Evolutionary conservation across 2,888 invertebrate genomes (phyloP), one percentile per base, ranked within the genome.

Genomic region (Cinara cedri): DNA sequence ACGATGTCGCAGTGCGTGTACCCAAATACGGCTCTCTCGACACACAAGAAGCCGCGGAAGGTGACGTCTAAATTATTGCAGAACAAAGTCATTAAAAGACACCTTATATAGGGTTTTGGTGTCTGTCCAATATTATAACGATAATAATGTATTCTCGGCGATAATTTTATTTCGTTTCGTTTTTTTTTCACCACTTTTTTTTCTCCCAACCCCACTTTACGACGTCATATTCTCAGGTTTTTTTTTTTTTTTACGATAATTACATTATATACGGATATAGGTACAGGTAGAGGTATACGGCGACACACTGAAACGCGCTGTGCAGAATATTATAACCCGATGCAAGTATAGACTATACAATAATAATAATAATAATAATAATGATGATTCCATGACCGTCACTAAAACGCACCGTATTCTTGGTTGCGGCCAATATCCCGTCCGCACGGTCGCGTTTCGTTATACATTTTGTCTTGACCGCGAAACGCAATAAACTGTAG

Each of bases 21-120:
- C 44, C 19, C 46, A 65, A 1, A 34, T 34, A 34, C 34, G 6
- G 34, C 6, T 4, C 51, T 4, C 51, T 66, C 46, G 76, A 68
- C 76, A 46, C 57, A 57, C 57, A 44, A 76, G 76, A 66, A 76
- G 76, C 76, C 55, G 68, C 42, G 21, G 57, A 49, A 70, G 68
- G 60, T 51, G 19, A 78, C 78, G 60, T 78, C 78, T 78, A 78
- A 78, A 78, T 78, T 78, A 78, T 78, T 57, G 78, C 14, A 60
- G 76, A 57, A 68, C 66, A 19, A 46, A 76, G 76, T 60, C 68
- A 68, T 76, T 76, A 68, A 70, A 78, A 49, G 68, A 70, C 68
- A 68, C 76, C 57, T 57, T n/a, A 46, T 26, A 62, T 57, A n/a
- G 46, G 34, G n/a, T 63, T 65, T 49, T 63, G 51, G 68, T 42